phyloP scores from a whole-genome alignment of 2,113 vertebrate species.

The Hippoglossus stenolepis region DNA sequence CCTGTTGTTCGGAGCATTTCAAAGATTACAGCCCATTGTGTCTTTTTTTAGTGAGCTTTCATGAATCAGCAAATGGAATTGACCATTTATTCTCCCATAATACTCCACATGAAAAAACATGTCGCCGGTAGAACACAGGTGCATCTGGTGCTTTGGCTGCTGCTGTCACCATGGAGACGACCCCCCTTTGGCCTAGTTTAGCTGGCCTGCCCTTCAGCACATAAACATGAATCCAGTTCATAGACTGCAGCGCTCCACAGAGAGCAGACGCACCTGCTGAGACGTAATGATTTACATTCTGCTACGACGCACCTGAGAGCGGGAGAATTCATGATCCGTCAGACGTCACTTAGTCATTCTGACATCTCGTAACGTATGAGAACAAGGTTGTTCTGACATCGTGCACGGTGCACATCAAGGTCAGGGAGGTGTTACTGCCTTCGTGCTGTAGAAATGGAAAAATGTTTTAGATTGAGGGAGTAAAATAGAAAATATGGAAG shows the following conservation, averaged over 20 bases:
- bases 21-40: not conserved
- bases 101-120: not conserved
- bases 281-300: conserved; percentile 27
- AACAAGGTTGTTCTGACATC: conserved; percentile 15
- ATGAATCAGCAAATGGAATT: conserved; percentile 21
- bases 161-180: conserved; percentile 76
- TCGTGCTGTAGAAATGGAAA: not conserved
- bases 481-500: not conserved
- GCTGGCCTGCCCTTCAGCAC: conserved; percentile 53
- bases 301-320: conserved; percentile 19
- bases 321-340: not conserved
- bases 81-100: conserved; percentile 1
- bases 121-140: conserved; percentile 43
- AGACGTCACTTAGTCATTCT: conserved; percentile 6
- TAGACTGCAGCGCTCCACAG: not conserved
- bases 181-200: conserved; percentile 73
- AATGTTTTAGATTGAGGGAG: not conserved
- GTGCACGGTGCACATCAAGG: not conserved
- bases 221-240: conserved; percentile 44
- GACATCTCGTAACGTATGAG: not conserved
- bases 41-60: not conserved
- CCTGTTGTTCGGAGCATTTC: not conserved
- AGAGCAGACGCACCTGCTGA: conserved; percentile 34
- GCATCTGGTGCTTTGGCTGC: conserved; percentile 61
- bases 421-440: not conserved